A percentile compares a stretch with the other conserved stretches of the same genome.
These are phyloP conservation scores for Ichneumoninae sp. DNA, from an alignment of 2,888 invertebrate genomes.

Conservation along the genomic window DNA sequence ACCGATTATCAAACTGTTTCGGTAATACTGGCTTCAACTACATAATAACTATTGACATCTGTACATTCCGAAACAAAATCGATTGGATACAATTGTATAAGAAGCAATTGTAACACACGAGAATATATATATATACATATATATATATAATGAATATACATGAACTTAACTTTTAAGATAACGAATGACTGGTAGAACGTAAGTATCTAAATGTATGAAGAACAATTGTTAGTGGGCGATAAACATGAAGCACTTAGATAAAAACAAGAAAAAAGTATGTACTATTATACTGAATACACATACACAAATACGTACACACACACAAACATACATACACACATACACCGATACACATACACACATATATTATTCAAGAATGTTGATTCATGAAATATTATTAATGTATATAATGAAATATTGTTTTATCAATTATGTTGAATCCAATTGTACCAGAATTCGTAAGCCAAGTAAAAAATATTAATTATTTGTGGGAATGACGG, in stretches of 20 bases:
- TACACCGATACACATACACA: conserved; percentile 29
- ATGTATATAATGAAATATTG: conserved; percentile 75
- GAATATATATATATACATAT: conserved; percentile 39
- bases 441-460: conserved; percentile 78
- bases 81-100: conserved; percentile 57
- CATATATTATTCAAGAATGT: conserved; percentile 73
- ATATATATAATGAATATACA: conserved; percentile 19
- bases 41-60: conserved; percentile 62
- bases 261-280: conserved; percentile 36
- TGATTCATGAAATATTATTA: conserved; percentile 73
- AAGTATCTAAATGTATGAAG: conserved; percentile 74
- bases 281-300: too few species aligned
- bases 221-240: conserved; percentile 74
- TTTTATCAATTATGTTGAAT: conserved; percentile 75
- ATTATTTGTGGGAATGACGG: conserved; percentile 74
- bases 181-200: conserved; percentile 73
- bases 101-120: conserved; percentile 62
- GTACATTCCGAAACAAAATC: conserved; percentile 69
- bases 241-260: conserved; percentile 60
- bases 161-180: conserved; percentile 57
- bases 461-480: conserved; percentile 75
- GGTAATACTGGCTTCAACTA: conserved; percentile 54
- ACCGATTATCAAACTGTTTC: conserved; percentile 34
- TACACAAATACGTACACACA: background rate
- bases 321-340: background rate